A percentile compares a stretch with the other conserved stretches of the same genome.
Evolutionary conservation across 1,140 invertebrate species (phyloP).

Genomic region (Drosophila pruinosa): DNA sequence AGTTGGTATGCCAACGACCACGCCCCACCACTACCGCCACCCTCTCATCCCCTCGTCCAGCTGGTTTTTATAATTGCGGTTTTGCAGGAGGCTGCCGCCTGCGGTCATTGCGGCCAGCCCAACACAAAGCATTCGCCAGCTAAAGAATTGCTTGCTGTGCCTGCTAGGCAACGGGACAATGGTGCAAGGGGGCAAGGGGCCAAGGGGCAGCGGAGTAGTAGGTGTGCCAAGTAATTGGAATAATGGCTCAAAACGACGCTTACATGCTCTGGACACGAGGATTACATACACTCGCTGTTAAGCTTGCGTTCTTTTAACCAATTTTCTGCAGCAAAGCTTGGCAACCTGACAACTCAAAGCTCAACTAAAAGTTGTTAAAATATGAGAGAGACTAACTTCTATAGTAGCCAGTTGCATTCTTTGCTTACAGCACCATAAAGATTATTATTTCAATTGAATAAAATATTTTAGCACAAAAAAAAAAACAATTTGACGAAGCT

Average conservation of each 20-base stretch:
- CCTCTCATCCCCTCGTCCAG: conserved; percentile 19
- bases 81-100: conserved; percentile 65
- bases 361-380: not conserved
- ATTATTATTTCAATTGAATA: too few relatives aligned
- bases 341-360: conserved; percentile 3
- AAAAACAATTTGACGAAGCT: not conserved
- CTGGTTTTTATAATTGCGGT: conserved; percentile 75
- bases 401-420: too few relatives aligned
- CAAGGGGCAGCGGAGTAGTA: not conserved
- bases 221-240: conserved; percentile 36
- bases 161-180: conserved; percentile 3
- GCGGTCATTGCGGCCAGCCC: conserved; percentile 64
- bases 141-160: conserved; percentile 44
- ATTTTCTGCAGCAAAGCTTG: not conserved
- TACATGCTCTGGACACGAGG: conserved; percentile 41
- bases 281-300: conserved; percentile 3
- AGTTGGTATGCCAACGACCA: conserved; percentile 34
- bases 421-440: too few relatives aligned
- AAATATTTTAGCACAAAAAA: too few relatives aligned
- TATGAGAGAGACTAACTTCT: too few relatives aligned
- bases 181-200: not conserved
- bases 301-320: not conserved
- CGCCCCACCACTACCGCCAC: too few relatives aligned
- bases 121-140: conserved; percentile 36
- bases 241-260: conserved; percentile 39